phyloP scores from a whole-genome alignment of 1,140 invertebrate species.

The Tetragonula clypearis region DNA sequence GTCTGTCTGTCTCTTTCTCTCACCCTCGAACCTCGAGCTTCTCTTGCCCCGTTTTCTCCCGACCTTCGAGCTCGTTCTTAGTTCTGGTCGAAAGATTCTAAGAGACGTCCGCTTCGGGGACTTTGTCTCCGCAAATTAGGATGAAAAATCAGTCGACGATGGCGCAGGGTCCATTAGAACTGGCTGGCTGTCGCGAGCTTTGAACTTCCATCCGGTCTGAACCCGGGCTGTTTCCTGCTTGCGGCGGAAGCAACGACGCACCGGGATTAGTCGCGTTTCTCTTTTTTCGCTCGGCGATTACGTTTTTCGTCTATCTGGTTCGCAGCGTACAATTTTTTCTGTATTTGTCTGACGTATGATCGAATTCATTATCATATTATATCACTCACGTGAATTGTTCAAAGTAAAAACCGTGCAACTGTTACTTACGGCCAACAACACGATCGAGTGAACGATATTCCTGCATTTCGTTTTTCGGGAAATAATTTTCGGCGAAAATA shows the following conservation, averaged over 20 bases:
- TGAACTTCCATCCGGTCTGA: not conserved
- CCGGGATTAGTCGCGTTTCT: not conserved
- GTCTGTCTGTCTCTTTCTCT: not conserved
- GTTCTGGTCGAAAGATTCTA: constrained; percentile 14
- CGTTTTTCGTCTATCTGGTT: not conserved
- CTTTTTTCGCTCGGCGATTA: too few species aligned
- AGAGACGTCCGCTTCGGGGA: constrained; percentile 36
- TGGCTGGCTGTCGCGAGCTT: constrained; percentile 10
- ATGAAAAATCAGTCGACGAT: constrained; percentile 52
- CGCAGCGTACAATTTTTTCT: not conserved
- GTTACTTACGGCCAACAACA: not conserved
- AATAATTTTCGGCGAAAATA: not conserved
- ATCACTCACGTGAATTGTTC: too few species aligned
- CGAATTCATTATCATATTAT: too few species aligned
- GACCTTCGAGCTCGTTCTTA: not conserved
- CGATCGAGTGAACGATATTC: not conserved
- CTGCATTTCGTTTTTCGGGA: not conserved
- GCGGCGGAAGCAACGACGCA: too few species aligned
- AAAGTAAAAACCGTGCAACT: not conserved
- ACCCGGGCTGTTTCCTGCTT: not conserved
- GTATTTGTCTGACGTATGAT: too few species aligned
- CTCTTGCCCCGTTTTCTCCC: not conserved
- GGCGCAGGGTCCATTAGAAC: constrained; percentile 48
- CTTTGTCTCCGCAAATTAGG: constrained; percentile 61
- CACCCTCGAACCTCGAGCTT: not conserved